Evolutionary conservation across 2,888 invertebrate genomes (phyloP).

Genomic region (Xanthorhoe spadicearia): DNA sequence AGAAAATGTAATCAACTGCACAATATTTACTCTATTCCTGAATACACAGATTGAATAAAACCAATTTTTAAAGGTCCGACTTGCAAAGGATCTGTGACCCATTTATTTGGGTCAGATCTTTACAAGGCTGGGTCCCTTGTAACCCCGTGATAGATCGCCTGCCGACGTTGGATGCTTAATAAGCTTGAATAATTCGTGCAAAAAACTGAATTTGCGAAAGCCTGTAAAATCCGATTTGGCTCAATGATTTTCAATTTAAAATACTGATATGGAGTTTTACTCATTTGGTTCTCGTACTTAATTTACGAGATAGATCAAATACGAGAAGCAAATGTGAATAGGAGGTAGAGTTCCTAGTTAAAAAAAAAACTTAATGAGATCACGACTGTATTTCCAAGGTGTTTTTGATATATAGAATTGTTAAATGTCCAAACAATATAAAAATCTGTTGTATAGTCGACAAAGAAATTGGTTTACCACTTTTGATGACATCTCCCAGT

Average conservation of each 20-base stretch:
- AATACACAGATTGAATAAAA: conserved; percentile 65
- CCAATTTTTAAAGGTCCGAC: conserved; percentile 68
- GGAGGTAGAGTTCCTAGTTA: too few relatives aligned
- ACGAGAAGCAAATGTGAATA: too few relatives aligned
- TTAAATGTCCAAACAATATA: too few relatives aligned
- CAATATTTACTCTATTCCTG: conserved; percentile 54
- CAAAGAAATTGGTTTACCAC: too few relatives aligned
- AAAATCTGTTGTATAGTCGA: too few relatives aligned
- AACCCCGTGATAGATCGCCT: conserved; percentile 70
- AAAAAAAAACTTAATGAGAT: too few relatives aligned
- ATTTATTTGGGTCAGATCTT: conserved; percentile 65
- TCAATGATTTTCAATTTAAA: conserved; percentile 25
- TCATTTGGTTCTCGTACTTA: too few relatives aligned
- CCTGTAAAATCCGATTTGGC: conserved; percentile 23
- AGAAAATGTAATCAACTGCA: conserved; percentile 35
- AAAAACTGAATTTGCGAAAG: conserved; percentile 53
- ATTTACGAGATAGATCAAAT: too few relatives aligned
- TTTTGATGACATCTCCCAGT: too few relatives aligned
- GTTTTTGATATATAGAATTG: too few relatives aligned
- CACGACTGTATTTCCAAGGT: too few relatives aligned
- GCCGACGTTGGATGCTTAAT: conserved; percentile 69
- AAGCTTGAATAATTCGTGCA: conserved; percentile 73
- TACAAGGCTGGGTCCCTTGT: conserved; percentile 58
- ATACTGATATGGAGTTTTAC: too few relatives aligned
- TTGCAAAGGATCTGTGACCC: conserved; percentile 67